Base-by-base conservation (phyloP, 2,797 vertebrate genomes). In the Sarcoramphus papa region DNA sequence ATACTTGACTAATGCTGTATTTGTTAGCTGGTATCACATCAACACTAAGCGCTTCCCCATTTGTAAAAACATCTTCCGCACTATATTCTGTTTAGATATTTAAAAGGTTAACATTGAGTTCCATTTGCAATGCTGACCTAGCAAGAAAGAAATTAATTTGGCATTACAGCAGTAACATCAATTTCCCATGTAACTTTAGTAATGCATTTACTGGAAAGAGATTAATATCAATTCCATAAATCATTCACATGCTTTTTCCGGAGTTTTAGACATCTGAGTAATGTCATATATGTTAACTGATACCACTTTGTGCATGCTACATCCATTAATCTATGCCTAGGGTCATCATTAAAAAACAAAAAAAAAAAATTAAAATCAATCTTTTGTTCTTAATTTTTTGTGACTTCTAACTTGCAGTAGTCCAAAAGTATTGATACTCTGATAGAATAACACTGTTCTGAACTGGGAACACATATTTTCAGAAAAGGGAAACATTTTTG, bases 191-290 rank as follows among this genome's bases (percentile, higher is more conserved):
- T 98, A 99, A 98, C 98, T 98, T 98, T 98, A 98, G 98, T 98
- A 99, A 99, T 99, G 98, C 98, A 98, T 99, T 99, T 99, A 99
- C 98, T 98, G 98, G 98, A 99, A 99, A 98, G 98, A 99, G 98
- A 99, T 99, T 99, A 99, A 99, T 99, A 99, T 99, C 99, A 99
- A 98, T 99, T 99, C 98, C 98, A 99, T 99, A 99, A 99, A 99
- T 99, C 99, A 99, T 99, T 99, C 98, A 99, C 98, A 97, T 98
- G 98, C 98, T 98, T 98, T 98, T 98, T 98, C 98, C 98, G 97
- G 98, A 98, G 97, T 97, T 97, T 97, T 98, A 99, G 98, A 99
- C 98, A 98, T 98, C 97, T 97, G 98, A 98, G 97, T 98, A 98
- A 98, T 98, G 97, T 98, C 98, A 98, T 98, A 98, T 98, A 99